A percentile compares a stretch with the other conserved stretches of the same genome.
Evolutionary conservation across 2,888 invertebrate species (phyloP).

Genomic region (Clostera curtula): DNA sequence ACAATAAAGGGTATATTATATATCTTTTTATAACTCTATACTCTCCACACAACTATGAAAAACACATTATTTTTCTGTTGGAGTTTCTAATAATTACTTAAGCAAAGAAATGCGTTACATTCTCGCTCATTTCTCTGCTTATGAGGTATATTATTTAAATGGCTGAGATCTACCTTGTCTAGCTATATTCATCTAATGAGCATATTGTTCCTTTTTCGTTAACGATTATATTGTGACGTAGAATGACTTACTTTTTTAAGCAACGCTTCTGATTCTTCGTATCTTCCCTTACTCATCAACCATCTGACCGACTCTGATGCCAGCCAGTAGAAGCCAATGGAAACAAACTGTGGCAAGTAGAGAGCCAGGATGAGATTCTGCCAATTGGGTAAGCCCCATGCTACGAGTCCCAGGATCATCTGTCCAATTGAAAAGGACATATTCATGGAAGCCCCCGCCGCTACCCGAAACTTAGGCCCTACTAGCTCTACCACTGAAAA

Average conservation of each 20-base stretch:
- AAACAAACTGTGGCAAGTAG: constrained; percentile 80
- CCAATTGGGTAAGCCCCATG: constrained; percentile 83
- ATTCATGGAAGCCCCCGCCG: constrained; percentile 80
- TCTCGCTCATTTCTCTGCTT: no score
- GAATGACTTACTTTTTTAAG: neutral
- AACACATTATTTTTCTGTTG: no score
- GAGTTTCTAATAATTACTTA: no score
- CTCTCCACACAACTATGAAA: no score
- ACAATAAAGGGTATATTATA: no score
- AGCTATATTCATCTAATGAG: no score
- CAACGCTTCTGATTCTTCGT: constrained; percentile 77
- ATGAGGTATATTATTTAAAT: no score
- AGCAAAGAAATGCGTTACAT: no score
- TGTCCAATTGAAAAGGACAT: constrained; percentile 83
- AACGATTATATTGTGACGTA: no score
- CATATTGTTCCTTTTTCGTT: no score
- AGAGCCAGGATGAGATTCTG: constrained; percentile 76
- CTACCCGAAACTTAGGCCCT: constrained; percentile 80
- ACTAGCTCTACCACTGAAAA: constrained; percentile 81
- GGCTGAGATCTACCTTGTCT: no score
- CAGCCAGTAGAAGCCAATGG: constrained; percentile 79
- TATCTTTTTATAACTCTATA: no score
- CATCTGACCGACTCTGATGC: constrained; percentile 84
- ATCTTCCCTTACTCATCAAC: constrained; percentile 81
- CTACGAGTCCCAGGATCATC: constrained; percentile 78